Evolutionary conservation across 1,140 invertebrate species (phyloP), one percentile per base, ranked within the genome.

Genomic region (Heliconius nattereri): DNA sequence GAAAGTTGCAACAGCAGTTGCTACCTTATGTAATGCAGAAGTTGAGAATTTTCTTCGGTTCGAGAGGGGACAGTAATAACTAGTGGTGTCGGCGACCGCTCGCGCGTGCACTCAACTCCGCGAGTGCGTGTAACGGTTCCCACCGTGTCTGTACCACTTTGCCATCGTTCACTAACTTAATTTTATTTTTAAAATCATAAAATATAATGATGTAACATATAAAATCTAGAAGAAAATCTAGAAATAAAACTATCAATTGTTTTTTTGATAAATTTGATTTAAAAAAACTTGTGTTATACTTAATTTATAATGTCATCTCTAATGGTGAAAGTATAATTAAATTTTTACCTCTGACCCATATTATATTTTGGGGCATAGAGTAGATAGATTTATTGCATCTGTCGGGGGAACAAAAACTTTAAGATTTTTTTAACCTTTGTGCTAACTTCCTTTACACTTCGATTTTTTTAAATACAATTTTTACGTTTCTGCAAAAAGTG

Each of bases 71-170:
- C 72, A 77, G 80, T 83, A 81, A 81, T 85, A 81, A 81, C 80
- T 87, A 84, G 84, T 85, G 85, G 89, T 85, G 91, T 92, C 92
- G 90, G 90, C 92, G 92, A 94, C 92, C 92, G 90, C 86, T 74
- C 83, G 89, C 85, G 82, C 90, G 90, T 89, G 89, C 91, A 92
- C 85, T 92, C 91, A 91, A 93, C 91, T 91, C 89, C 78, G 84
- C 88, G 85, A 88, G 87, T 90, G 86, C 90, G 88, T 89, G 86
- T 93, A 93, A 93, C 92, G 92, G 92, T 92, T 90, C 85, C 85
- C 75, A 84, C 82, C 82, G 83, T 83, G 81, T 84, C 83, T 84
- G 84, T 86, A 84, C 85, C 77, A 74, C 75, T 77, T 74, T 54
- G 76, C 76, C 78, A 81, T 66, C 78, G 75, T 81, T 81, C 54